phyloP scores from a whole-genome alignment of 2,888 invertebrate species.

The Orthosia gracilis region DNA sequence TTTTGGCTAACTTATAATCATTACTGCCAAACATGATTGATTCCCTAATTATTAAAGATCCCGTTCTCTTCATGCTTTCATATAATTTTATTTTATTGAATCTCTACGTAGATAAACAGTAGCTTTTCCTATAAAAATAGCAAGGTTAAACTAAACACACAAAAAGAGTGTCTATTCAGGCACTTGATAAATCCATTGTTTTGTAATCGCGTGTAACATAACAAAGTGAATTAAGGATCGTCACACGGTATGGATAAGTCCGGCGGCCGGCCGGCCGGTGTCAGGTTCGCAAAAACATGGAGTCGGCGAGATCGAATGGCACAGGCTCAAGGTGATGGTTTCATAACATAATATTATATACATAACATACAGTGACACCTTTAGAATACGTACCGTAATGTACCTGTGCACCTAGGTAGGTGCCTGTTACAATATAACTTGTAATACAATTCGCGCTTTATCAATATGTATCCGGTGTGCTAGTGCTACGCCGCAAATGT shows the following conservation, averaged over 20 bases:
- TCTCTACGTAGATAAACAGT: no score
- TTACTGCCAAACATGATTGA: neutral
- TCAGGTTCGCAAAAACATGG: constrained; percentile 79
- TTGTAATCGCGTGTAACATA: constrained; percentile 35
- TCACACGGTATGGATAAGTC: constrained; percentile 64
- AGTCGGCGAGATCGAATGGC: constrained; percentile 82
- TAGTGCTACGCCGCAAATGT: constrained; percentile 23
- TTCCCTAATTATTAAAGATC: no score
- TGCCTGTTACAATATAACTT: constrained; percentile 61
- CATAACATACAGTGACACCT: constrained; percentile 71
- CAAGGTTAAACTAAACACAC: no score
- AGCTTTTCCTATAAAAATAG: neutral
- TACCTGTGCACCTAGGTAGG: constrained; percentile 48
- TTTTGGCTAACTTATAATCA: neutral
- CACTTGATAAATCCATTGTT: constrained; percentile 19
- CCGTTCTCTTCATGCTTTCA: no score
- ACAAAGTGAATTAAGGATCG: constrained; percentile 56
- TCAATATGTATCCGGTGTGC: constrained; percentile 63
- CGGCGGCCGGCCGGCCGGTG: constrained; percentile 50
- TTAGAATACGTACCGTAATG: constrained; percentile 81
- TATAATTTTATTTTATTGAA: neutral
- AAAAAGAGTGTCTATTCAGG: no score
- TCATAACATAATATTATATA: constrained; percentile 71
- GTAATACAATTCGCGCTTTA: constrained; percentile 56
- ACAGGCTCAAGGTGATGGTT: constrained; percentile 83